phyloP scores from a whole-genome alignment of 1,140 invertebrate genomes.

The Halyomorpha halys region DNA sequence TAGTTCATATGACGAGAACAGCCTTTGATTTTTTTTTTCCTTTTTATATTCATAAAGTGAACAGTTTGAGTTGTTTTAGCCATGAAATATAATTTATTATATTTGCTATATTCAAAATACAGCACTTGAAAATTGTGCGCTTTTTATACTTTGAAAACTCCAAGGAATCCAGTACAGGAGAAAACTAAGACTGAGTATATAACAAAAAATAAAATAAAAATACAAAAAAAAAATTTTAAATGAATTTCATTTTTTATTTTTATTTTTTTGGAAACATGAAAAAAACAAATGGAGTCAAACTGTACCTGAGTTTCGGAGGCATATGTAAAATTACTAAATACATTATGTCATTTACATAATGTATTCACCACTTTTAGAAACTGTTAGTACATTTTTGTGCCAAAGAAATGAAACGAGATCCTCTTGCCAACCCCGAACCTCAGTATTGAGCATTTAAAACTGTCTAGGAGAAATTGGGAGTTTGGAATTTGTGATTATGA shows the following conservation, averaged over 20 bases:
- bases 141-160: constrained; percentile 6
- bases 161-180: constrained; percentile 9
- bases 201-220: not conserved
- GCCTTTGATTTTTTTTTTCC: no score
- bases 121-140: no score
- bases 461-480: not conserved
- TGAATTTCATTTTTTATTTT: constrained; percentile 2
- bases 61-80: no score
- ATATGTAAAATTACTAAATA: constrained; percentile 14
- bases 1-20: no score
- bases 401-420: not conserved
- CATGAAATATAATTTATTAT: no score
- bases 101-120: no score
- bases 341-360: not conserved
- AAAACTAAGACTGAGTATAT: constrained; percentile 16
- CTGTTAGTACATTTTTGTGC: constrained; percentile 1
- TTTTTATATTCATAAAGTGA: no score
- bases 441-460: constrained; percentile 1
- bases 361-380: not conserved
- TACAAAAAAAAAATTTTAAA: not conserved
- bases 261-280: not conserved
- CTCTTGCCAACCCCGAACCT: constrained; percentile 16
- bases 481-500: constrained; percentile 6
- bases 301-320: constrained; percentile 25
- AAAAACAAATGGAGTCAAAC: constrained; percentile 18